Evolutionary conservation across 2,113 vertebrate genomes (phyloP).

Genomic region (Antechinus stuartii): DNA sequence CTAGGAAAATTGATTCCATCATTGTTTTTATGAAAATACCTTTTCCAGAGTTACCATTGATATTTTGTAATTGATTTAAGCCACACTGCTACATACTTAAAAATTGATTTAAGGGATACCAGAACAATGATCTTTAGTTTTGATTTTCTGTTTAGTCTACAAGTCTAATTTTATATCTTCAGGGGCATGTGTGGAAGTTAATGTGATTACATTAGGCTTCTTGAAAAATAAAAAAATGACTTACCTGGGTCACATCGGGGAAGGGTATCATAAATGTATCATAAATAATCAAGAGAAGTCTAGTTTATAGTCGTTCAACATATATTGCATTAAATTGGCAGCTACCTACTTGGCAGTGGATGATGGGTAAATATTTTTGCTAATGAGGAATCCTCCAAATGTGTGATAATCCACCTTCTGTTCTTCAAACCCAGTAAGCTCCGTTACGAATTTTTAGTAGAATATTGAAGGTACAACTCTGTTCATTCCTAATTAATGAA

Average conservation of each 20-base stretch:
- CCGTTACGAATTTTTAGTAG: neutral
- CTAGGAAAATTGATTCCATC: neutral
- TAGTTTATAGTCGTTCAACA: neutral
- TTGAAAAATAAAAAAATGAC: neutral
- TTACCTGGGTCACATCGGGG: neutral
- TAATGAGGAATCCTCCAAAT: neutral
- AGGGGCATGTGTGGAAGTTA: neutral
- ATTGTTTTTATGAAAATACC: neutral
- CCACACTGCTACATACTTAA: neutral
- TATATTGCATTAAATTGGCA: neutral
- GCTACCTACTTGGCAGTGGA: neutral
- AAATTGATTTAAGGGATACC: neutral
- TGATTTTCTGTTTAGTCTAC: constrained; percentile 35
- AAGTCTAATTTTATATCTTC: neutral
- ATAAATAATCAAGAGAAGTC: neutral
- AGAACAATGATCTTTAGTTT: neutral
- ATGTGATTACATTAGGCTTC: neutral
- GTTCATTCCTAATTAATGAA: neutral
- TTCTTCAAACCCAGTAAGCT: constrained; percentile 45
- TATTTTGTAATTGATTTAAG: neutral
- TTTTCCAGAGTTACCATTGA: neutral
- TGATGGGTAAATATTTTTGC: neutral
- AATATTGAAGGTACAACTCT: neutral
- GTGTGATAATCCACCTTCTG: neutral
- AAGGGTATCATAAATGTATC: neutral